Base-by-base conservation (phyloP, 2,113 vertebrate genomes). In the Hirundichthys speculiger region DNA sequence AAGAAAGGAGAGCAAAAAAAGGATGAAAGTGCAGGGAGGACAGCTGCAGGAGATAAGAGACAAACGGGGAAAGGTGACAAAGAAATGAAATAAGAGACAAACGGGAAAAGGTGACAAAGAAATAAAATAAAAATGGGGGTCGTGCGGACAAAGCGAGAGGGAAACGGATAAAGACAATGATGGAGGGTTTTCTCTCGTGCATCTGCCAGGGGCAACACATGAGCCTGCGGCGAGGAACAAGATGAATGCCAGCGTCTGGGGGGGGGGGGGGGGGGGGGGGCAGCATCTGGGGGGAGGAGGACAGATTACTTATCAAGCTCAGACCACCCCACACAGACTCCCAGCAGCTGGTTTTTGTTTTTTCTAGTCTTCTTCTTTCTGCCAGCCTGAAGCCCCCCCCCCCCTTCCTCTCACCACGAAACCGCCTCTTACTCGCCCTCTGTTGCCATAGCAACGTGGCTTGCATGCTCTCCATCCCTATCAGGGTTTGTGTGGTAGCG, bases 401-500 rank as follows among this genome's bases (percentile, higher is more conserved):
- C 14, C 27, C 27, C 27, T 27, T 3, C 30, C 19, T 72, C 34
- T 12, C 16, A 47, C 69, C 67, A 69, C 58, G 47, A 67, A 75
- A 72, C 59, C 57, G 58, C 77, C 64, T 69, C 68, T 65, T 67
- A 74, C 56, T 61, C 55, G 65, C 56, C 67, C 67, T 66, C 70
- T 84, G 86, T 90, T 89, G 82, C 86, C 62, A 90, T 89, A 84
- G 85, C 75, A 89, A 90, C 86, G 39, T 73, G 46, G 68, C 64
- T 27, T 56, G 59, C 65, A 68, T 61, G 69, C 13, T 65, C 42
- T 67, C 65, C 54, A 49, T 67, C 62, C 74, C 60, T 55, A 71
- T 70, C 52, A 75, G 54, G n/a, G 71, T 78, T 71, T 72, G 53
- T 57, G 39, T 41, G 64, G 42, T 69, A 74, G 41, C 48, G 55